phyloP scores from a whole-genome alignment of 2,888 invertebrate genomes.

The Cryptus armator region DNA sequence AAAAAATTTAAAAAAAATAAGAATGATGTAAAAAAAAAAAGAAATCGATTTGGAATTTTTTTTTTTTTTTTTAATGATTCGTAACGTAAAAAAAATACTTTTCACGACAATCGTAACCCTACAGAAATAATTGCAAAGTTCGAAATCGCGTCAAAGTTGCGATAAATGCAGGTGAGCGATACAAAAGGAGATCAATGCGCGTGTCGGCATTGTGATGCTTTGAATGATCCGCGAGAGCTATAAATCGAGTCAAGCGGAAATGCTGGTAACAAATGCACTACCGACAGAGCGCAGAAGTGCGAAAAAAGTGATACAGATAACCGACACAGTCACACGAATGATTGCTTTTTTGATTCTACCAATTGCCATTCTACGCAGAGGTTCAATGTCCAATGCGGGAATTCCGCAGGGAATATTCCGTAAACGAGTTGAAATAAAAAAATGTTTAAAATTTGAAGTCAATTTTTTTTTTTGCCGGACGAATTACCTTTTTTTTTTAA shows the following conservation, averaged over 20 bases:
- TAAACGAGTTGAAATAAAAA: background rate
- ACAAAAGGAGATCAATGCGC: background rate
- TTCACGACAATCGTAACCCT: no score
- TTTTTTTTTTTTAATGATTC: no score
- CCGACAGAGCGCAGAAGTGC: background rate
- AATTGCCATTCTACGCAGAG: background rate
- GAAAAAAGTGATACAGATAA: background rate
- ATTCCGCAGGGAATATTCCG: background rate
- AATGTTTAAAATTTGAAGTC: background rate
- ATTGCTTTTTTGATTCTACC: background rate
- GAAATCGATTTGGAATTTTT: no score
- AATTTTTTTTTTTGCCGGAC: background rate
- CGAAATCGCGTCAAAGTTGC: background rate
- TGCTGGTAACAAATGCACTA: background rate
- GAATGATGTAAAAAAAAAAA: no score
- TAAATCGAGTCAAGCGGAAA: background rate
- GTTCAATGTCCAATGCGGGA: background rate
- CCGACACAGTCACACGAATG: background rate
- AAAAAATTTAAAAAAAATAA: no score
- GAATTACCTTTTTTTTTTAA: background rate
- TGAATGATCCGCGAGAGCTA: background rate
- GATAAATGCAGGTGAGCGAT: background rate
- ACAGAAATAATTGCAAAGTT: background rate
- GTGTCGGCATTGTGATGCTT: background rate
- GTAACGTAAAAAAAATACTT: background rate